Evolutionary conservation across 2,797 vertebrate genomes (phyloP).

Genomic region (Tinamus major): DNA sequence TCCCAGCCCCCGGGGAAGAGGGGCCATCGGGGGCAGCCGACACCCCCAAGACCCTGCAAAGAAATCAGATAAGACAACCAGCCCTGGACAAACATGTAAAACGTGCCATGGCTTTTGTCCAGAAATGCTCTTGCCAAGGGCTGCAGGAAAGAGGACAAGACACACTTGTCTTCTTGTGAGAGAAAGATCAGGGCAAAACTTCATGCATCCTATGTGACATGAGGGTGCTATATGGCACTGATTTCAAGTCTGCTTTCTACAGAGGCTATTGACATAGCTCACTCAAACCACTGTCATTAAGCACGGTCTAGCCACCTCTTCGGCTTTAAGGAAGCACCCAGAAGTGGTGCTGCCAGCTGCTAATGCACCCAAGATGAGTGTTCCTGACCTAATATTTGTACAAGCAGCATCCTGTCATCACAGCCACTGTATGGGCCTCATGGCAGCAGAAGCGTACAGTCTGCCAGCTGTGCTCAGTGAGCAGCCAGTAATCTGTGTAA

Average conservation of each 20-base stretch:
- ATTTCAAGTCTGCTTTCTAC: neutral
- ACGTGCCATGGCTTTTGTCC: neutral
- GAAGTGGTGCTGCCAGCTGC: neutral
- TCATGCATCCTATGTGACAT: neutral
- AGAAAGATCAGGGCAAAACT: neutral
- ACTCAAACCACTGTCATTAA: neutral
- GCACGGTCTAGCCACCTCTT: neutral
- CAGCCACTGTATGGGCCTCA: neutral
- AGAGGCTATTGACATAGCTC: neutral
- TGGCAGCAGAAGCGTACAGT: neutral
- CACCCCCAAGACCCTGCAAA: neutral
- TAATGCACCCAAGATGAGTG: neutral
- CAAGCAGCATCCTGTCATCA: neutral
- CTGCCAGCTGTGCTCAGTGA: rapidly evolving
- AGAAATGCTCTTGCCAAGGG: neutral
- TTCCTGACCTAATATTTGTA: neutral
- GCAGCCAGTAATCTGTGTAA: neutral
- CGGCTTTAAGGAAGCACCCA: neutral
- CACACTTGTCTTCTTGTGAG: neutral
- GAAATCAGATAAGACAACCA: neutral
- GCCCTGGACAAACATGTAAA: neutral
- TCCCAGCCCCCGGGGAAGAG: neutral
- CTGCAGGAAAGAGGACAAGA: neutral
- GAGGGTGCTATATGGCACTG: neutral
- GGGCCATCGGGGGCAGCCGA: neutral